Base-by-base conservation (phyloP, 2,113 vertebrate species). In the Megaptera novaeangliae region DNA sequence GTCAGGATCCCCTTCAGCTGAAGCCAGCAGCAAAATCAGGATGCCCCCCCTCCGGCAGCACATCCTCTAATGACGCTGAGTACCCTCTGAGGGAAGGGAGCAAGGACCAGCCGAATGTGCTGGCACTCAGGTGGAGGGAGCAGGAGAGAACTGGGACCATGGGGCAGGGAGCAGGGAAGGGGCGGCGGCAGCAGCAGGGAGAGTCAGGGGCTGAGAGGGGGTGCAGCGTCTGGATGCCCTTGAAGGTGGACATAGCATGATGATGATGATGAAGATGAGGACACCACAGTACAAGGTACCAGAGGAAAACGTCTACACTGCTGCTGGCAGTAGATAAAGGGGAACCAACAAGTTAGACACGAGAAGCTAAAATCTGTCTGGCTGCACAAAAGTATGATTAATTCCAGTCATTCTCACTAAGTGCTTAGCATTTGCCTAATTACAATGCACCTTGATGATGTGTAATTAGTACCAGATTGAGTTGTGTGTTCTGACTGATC, bases 381-480 rank as follows among this genome's bases (percentile, higher is more conserved):
- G 68, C 49, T 61, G 29, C 49, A 78, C 71, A 4, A 13, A 83
- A 75, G 39, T 66, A 8, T 3, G 27, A 77, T 21, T 61, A 31
- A 74, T 44, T 41, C 34, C 2, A 29, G 80, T 18, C 14, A 20
- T 14, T 84, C 39, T 36, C 6, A 8, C 61, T 20, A 34, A 36
- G n/a, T 31, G 55, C 57, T 57, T 18, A 86, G 91, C 25, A 18
- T 10, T 17, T 0, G 12, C 41, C 69, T 80, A 46, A 44, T 10
- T 41, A 23, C 12, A 9, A 21, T 0, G 3, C 9, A 8, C 63
- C 29, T 21, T 1, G 12, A 14, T 7, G 69, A 74, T 0, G 3
- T 29, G 0, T 10, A 31, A 31, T 31, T 0, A 59, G 77, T 49
- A 31, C 23, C 59, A 21, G 72, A 39, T 4, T 2, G 66, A 49